Conservation (phyloP, 2,113 vertebrate species). For the Daphoenositta chrysoptera region DNA sequence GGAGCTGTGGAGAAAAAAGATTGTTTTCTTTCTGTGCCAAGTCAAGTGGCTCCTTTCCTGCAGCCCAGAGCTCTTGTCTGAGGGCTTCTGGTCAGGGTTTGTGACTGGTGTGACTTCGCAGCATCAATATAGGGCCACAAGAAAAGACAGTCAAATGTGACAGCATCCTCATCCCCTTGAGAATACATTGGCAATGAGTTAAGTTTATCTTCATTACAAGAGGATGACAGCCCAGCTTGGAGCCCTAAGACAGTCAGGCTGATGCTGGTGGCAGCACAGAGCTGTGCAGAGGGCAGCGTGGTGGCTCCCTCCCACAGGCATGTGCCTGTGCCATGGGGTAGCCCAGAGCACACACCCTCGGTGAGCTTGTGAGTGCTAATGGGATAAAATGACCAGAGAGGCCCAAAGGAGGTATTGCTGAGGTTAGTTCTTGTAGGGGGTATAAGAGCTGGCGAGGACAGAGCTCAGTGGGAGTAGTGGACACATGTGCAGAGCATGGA, state of each 20-base stretch:
- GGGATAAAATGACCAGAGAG: not conserved
- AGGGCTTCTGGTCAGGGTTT: not conserved
- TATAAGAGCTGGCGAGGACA: accelerated
- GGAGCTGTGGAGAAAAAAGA: not conserved
- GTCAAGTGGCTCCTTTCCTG: constrained; percentile 28
- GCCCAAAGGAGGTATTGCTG: not conserved
- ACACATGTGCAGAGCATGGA: accelerated
- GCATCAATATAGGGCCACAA: not conserved
- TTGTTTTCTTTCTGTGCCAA: constrained; percentile 49
- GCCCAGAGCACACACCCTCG: accelerated
- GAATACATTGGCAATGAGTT: not conserved
- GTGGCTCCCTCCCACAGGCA: not conserved
- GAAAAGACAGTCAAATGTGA: not conserved
- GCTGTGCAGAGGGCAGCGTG: accelerated
- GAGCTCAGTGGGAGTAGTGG: accelerated
- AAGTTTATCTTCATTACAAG: not conserved
- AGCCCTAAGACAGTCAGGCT: not conserved
- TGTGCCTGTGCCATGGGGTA: accelerated
- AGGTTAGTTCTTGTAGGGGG: not conserved
- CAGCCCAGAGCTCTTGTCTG: not conserved
- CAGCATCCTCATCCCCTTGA: not conserved
- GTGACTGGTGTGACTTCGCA: not conserved
- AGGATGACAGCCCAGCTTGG: not conserved
- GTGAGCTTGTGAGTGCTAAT: accelerated
- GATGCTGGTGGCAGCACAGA: not conserved